Evolutionary conservation across 2,797 vertebrate genomes (phyloP), one percentile per base, ranked within the genome.

Genomic region (Chromobotia macracanthus): DNA sequence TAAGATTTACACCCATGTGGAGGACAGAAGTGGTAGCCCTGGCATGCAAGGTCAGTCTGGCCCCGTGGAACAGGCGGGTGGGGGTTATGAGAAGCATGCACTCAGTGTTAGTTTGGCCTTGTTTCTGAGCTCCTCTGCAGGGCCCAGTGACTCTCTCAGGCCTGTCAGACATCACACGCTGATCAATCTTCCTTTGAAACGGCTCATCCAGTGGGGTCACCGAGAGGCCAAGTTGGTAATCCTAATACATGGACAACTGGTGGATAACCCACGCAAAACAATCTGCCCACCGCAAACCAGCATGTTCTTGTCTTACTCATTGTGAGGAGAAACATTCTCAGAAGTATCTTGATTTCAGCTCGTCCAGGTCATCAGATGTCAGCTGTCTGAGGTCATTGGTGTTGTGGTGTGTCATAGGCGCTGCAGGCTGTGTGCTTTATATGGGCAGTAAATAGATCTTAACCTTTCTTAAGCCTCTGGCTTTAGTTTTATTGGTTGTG

Each of bases 161-260:
- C 65, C 71, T 65, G 74, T 83, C 51, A 77, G 31, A 80, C 81
- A 84, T 82, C 75, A 75, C 19, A 70, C 55, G 60, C 78, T 81
- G 75, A 85, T 81, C 78, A 68, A 71, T 79, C 66, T 73, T 67
- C 63, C 50, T 83, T 80, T 85, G 68, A 80, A 80, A 53, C 48
- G 83, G 31, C 68, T 53, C 83, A 58, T 51, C 60, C 64, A 51
- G 69, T 38, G 65, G 80, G 84, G 74, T 82, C 77, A 80, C 72
- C 21, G 48, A 44, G 58, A 71, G 84, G 83, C 83, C 83, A 80
- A 73, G 72, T 82, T 84, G 68, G 84, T 80, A 84, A 95, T 95
- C 87, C 83, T 93, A 92, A 95, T 95, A 94, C 92, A 89, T 92
- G 91, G 89, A 90, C 94, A 95, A 95, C 92, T 94, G 93, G 89